Evolutionary conservation across 1,140 invertebrate genomes (phyloP).

Genomic region (Calliphora vicina): DNA sequence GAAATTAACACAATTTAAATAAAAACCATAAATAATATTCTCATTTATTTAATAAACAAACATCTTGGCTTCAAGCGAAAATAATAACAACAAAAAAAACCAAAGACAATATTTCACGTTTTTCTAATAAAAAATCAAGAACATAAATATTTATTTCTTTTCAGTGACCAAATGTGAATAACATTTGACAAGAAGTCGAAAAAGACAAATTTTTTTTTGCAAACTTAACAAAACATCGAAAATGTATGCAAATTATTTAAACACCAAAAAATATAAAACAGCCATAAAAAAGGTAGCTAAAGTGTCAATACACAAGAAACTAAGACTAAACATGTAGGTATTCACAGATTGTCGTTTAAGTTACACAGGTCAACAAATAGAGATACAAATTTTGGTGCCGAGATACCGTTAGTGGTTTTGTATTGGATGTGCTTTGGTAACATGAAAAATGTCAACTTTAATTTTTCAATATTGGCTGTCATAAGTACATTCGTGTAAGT

Average conservation of each 20-base stretch:
- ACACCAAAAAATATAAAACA: not conserved
- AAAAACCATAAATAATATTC: not conserved
- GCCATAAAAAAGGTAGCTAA: not conserved
- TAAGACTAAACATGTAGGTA: no score
- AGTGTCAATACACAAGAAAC: not conserved
- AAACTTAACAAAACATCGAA: not conserved
- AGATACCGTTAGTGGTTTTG: no score
- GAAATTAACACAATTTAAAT: not conserved
- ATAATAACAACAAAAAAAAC: no score
- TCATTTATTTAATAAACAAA: not conserved
- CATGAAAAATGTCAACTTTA: no score
- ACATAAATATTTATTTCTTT: not conserved
- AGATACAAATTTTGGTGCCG: no score
- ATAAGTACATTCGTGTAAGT: no score
- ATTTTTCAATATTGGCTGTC: no score
- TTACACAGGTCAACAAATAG: no score
- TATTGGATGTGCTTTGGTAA: no score
- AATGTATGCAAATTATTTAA: not conserved
- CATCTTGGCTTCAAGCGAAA: not conserved
- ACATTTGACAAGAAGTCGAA: not conserved
- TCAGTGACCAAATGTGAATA: not conserved
- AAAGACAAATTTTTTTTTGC: not conserved
- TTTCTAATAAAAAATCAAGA: not conserved
- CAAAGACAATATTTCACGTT: not conserved
- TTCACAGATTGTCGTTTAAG: no score